phyloP scores from a whole-genome alignment of 2,888 invertebrate species.

The Parnassius mnemosyne region DNA sequence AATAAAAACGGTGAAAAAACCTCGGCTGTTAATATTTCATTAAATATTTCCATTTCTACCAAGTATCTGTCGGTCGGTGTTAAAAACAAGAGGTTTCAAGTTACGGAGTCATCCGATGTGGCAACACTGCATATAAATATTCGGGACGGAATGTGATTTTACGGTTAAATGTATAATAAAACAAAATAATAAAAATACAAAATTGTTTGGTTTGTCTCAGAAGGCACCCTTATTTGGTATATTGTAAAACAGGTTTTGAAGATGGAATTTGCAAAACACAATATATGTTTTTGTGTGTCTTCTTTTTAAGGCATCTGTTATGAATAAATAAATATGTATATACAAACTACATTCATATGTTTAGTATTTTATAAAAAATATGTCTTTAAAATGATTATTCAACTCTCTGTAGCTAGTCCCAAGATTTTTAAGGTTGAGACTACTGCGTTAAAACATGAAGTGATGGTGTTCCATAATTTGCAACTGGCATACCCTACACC shows the following conservation, averaged over 20 bases:
- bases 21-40: constrained; percentile 40
- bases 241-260: background rate
- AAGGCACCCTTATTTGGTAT: background rate
- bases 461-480: too few species aligned
- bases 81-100: constrained; percentile 42
- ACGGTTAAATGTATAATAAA: constrained; percentile 11
- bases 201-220: constrained; percentile 2
- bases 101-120: constrained; percentile 41
- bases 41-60: constrained; percentile 42
- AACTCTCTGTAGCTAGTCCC: too few species aligned
- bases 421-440: too few species aligned
- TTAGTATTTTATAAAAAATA: too few species aligned
- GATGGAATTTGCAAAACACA: background rate
- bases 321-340: too few species aligned
- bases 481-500: too few species aligned
- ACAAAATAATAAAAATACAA: constrained; percentile 1
- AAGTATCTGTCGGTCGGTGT: constrained; percentile 39
- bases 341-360: too few species aligned
- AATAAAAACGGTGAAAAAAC: constrained; percentile 38
- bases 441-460: too few species aligned
- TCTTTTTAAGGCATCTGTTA: too few species aligned
- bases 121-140: constrained; percentile 31
- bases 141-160: constrained; percentile 33
- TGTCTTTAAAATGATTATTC: too few species aligned
- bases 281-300: too few species aligned